Evolutionary conservation across 2,113 vertebrate species (phyloP).

Genomic region (Pyxicephalus adspersus): DNA sequence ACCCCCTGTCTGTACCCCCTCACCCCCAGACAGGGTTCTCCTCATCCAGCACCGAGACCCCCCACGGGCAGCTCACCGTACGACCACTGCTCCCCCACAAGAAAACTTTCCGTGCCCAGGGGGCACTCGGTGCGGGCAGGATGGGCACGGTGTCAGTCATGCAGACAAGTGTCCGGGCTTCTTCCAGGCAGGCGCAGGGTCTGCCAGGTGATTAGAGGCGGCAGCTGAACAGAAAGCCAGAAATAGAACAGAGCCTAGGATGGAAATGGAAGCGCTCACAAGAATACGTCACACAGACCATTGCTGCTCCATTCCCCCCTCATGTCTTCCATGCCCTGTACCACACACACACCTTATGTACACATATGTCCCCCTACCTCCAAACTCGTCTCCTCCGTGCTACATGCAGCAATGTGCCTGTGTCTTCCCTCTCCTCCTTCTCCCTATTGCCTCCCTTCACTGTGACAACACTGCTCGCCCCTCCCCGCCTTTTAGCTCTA

Average conservation of each 20-base stretch:
- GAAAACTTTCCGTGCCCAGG: not conserved
- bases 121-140: not conserved
- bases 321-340: not conserved
- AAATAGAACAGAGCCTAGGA: conserved; percentile 52
- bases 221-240: conserved; percentile 11
- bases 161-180: not conserved
- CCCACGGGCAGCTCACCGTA: not conserved
- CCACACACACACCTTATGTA: not conserved
- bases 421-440: too few species aligned
- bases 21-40: too few species aligned
- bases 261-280: conserved; percentile 44
- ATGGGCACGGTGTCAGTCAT: not conserved
- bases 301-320: too few species aligned
- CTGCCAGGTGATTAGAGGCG: conserved; percentile 1
- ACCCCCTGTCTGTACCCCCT: not conserved
- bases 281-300: conserved; percentile 35
- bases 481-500: too few species aligned
- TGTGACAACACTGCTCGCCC: too few species aligned
- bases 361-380: not conserved
- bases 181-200: not conserved
- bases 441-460: too few species aligned
- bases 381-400: not conserved
- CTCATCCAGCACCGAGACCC: not conserved
- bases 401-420: too few species aligned
- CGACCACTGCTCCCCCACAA: not conserved